These are phyloP conservation scores for Heliconius congener DNA, from an alignment of 1,140 invertebrate species.

Conservation along the genomic window DNA sequence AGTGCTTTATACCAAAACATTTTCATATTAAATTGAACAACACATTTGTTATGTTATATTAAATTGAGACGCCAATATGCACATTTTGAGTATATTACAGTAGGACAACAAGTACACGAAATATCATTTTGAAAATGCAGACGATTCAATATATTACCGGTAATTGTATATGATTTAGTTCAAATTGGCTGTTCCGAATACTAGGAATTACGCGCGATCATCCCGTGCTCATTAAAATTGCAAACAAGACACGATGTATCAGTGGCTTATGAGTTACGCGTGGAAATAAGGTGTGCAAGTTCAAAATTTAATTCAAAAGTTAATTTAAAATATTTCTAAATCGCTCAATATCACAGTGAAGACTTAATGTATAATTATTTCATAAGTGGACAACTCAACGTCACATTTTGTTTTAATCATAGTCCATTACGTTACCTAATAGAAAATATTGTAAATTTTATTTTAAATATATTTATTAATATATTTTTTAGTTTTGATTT, in stretches of 20 bases:
- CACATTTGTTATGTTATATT: not conserved
- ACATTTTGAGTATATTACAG: not conserved
- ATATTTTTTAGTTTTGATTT: no score
- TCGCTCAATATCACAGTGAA: no score
- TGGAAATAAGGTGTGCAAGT: not conserved
- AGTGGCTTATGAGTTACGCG: not conserved
- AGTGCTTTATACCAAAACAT: no score
- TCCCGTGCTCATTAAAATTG: not conserved
- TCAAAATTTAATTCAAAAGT: not conserved
- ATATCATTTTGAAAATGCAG: not conserved
- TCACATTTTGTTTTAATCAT: no score
- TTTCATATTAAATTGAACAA: not conserved
- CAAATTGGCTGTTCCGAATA: not conserved
- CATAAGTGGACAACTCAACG: no score
- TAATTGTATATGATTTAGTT: not conserved
- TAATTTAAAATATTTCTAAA: no score
- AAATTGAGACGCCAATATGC: not conserved
- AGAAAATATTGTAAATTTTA: no score
- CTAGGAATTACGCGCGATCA: constrained; percentile 1
- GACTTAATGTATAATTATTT: no score
- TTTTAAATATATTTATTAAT: no score
- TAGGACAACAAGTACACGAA: not conserved
- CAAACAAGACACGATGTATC: not conserved
- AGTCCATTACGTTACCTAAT: no score
- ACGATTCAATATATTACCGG: not conserved